These are phyloP conservation scores for Pangasius mekongensis DNA, from an alignment of 2,797 vertebrate species.

Conservation along the genomic window DNA sequence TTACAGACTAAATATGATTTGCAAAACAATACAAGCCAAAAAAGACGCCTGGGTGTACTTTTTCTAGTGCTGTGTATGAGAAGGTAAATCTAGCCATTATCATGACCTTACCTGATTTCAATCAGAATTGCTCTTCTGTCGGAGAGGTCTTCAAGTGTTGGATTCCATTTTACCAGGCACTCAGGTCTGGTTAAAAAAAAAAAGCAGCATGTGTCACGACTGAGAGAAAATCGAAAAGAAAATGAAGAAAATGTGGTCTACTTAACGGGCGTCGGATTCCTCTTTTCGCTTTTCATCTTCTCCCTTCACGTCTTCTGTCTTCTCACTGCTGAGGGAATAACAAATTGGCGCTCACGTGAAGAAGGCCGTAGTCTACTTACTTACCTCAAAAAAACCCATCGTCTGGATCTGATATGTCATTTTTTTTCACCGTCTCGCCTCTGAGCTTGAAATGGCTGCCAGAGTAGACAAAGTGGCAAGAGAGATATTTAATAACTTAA, in stretches of 20 bases:
- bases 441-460: slow-evolving; percentile 53
- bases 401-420: slow-evolving; percentile 36
- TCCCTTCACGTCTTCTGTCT: slow-evolving; percentile 13
- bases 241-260: slow-evolving; percentile 17
- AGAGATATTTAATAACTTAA: slow-evolving; percentile 73
- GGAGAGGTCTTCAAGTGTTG: background rate
- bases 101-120: slow-evolving; percentile 6
- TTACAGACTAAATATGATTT: slow-evolving; percentile 3
- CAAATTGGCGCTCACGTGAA: background rate
- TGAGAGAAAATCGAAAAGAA: slow-evolving; percentile 17
- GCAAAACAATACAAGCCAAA: background rate
- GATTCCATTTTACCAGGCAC: slow-evolving; percentile 18
- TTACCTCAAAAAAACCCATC: slow-evolving; percentile 14
- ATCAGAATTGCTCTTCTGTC: slow-evolving; percentile 6
- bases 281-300: slow-evolving; percentile 16
- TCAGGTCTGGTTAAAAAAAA: background rate
- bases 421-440: slow-evolving; percentile 30
- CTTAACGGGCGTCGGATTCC: background rate
- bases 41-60: background rate
- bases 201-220: background rate
- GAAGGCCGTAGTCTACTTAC: slow-evolving; percentile 33
- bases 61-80: background rate
- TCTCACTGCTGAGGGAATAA: slow-evolving; percentile 4
- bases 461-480: slow-evolving; percentile 65
- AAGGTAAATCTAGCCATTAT: slow-evolving; percentile 31